Evolutionary conservation across 2,888 invertebrate species (phyloP), one percentile per base, ranked within the genome.

Genomic region (Doris montereyensis): DNA sequence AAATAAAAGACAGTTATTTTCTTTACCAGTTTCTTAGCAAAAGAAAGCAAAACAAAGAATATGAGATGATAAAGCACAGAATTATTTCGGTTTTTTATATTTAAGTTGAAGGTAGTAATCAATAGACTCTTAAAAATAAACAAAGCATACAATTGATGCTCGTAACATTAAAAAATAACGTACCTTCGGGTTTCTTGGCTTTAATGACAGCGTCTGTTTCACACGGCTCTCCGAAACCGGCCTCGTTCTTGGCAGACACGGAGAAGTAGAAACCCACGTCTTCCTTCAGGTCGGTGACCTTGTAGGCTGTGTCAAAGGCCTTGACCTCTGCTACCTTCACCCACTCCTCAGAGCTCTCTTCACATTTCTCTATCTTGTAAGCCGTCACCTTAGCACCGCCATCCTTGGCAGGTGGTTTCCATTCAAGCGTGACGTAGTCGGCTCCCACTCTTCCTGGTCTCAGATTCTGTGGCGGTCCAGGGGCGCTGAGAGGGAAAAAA

Each of bases 241-340:
- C 76, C 73, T 81, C 85, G 84, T 90, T 90, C 82, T 89, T 88
- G 76, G 90, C 89, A 24, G 85, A 81, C 10, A 90, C 85, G 21
- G 88, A 81, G 84, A 90, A 90, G 78, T 85, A 85, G 81, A 87
- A 90, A 60, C 82, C 84, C 28, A 81, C 84, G 58, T 84, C 86
- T 65, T 86, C 86, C 72, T 84, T 81, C 73, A 88, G 81, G 30
- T 83, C 82, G 10, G 77, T 79, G 21, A 86, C 83, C 70, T 83
- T 84, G 79, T 73, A 82, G 28, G 77, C 77, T 28, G 83, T 84
- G 78, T 84, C 84, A 10, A 74, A 77, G 2, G 83, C 58, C 68
- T 81, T 81, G 57, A 84, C 74, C 30, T 84, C 82, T 70, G 77
- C 81, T 10, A 84, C 85, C 70, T 82, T 83, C 21, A 77, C 72